phyloP scores from a whole-genome alignment of 2,797 vertebrate genomes.

The Siniperca undulata region DNA sequence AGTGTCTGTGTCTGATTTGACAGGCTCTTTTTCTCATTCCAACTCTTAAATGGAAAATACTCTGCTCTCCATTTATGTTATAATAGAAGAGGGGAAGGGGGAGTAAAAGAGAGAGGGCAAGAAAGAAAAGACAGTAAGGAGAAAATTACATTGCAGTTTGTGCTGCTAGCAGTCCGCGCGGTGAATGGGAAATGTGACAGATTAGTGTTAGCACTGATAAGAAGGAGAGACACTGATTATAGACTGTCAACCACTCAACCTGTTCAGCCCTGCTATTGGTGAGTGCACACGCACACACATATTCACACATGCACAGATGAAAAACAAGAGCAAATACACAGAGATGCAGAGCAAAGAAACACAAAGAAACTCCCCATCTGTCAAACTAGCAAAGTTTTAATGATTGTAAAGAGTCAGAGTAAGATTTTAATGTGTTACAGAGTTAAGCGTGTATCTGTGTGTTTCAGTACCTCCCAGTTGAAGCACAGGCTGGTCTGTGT shows the following conservation, averaged over 20 bases:
- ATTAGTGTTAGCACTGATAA: conserved; percentile 76
- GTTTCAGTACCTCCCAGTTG: conserved; percentile 89
- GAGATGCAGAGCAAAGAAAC: conserved; percentile 15
- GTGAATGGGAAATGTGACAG: conserved; percentile 73
- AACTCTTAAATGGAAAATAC: conserved; percentile 82
- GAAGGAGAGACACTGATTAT: conserved; percentile 73
- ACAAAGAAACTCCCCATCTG: conserved; percentile 21
- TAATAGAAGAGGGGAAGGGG: conserved; percentile 63
- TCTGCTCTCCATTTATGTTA: conserved; percentile 78
- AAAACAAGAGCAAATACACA: conserved; percentile 26
- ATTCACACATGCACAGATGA: conserved; percentile 8
- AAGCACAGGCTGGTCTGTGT: conserved; percentile 93
- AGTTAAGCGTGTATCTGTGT: conserved; percentile 1
- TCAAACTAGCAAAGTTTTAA: conserved; percentile 39
- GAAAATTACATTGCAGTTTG: conserved; percentile 74
- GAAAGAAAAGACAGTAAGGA: conserved; percentile 61
- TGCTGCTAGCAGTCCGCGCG: conserved; percentile 55
- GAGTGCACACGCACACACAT: conserved; percentile 23
- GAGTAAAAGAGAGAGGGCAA: conserved; percentile 42
- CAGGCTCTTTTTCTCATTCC: conserved; percentile 82
- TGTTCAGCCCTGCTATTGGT: conserved; percentile 49
- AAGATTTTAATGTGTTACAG: conserved; percentile 4
- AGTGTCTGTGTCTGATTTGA: conserved; percentile 82
- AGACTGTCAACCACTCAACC: conserved; percentile 66
- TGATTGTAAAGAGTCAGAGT: conserved; percentile 16